phyloP scores from a whole-genome alignment of 2,888 invertebrate species.

The Opisthograptis luteolata region DNA sequence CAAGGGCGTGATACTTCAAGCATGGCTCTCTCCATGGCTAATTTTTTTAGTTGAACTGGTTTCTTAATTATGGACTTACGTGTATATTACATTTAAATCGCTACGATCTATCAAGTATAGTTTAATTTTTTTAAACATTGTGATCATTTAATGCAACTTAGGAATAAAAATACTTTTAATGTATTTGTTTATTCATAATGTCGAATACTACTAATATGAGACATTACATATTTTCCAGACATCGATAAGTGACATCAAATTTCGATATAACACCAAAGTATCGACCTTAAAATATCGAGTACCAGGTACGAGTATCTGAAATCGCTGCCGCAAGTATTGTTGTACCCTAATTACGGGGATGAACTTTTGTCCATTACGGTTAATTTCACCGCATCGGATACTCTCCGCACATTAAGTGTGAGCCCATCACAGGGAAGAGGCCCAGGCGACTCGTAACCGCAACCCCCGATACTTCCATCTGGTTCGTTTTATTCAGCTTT shows the following conservation, averaged over 20 bases:
- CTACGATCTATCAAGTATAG: no score
- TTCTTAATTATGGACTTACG: no score
- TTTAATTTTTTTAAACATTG: no score
- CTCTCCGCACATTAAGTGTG: constrained; percentile 3
- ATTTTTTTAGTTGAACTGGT: no score
- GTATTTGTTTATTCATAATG: no score
- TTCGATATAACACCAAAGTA: not conserved
- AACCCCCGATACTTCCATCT: constrained; percentile 9
- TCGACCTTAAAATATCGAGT: not conserved
- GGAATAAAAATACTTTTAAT: no score
- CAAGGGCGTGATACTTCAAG: no score
- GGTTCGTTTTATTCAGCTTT: constrained; percentile 21
- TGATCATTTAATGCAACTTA: no score
- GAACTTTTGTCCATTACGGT: constrained; percentile 15
- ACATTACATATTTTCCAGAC: no score
- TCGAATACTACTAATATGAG: no score
- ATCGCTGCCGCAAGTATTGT: not conserved
- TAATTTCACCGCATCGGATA: constrained; percentile 10
- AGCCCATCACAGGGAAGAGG: constrained; percentile 13
- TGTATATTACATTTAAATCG: no score
- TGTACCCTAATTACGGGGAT: constrained; percentile 7
- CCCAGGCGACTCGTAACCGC: constrained; percentile 19
- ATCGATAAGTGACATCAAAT: not conserved
- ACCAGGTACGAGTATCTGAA: not conserved
- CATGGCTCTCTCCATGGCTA: no score